Evolutionary conservation across 2,113 vertebrate species (phyloP).

Genomic region (Thamnophis sirtalis): DNA sequence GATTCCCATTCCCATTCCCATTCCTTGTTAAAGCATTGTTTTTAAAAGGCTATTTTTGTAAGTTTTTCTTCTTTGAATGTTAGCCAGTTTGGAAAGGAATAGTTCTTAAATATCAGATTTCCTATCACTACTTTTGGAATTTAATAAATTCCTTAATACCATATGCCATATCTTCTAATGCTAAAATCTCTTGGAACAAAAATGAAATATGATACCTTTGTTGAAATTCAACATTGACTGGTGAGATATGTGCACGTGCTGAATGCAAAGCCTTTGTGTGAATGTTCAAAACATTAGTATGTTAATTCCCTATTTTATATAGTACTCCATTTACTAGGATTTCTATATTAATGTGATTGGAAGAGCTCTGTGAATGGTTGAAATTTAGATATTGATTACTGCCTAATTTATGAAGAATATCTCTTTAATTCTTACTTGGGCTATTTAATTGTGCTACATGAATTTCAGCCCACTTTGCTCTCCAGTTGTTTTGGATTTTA

Average conservation of each 20-base stretch:
- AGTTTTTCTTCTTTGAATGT: neutral
- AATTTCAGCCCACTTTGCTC: neutral
- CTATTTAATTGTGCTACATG: neutral
- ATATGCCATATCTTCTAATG: constrained; percentile 23
- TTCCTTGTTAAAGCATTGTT: neutral
- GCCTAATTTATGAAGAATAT: neutral
- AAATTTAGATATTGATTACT: constrained; percentile 32
- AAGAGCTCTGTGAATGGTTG: neutral
- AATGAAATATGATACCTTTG: constrained; percentile 30
- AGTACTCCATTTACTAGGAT: constrained; percentile 25
- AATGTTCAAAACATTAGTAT: constrained; percentile 33
- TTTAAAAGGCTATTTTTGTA: neutral
- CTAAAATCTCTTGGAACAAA: constrained; percentile 22
- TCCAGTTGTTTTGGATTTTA: neutral
- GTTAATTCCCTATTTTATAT: constrained; percentile 44
- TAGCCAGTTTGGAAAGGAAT: neutral
- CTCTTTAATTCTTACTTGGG: neutral
- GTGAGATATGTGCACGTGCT: constrained; percentile 11
- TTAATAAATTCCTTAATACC: constrained; percentile 17
- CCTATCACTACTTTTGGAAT: constrained; percentile 28
- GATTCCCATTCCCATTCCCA: neutral
- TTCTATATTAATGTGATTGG: constrained; percentile 16
- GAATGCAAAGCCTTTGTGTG: constrained; percentile 22
- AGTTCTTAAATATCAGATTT: constrained; percentile 19
- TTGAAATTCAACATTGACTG: constrained; percentile 26